Base-by-base conservation (phyloP, 2,113 vertebrate genomes). In the Thunnus maccoyii region DNA sequence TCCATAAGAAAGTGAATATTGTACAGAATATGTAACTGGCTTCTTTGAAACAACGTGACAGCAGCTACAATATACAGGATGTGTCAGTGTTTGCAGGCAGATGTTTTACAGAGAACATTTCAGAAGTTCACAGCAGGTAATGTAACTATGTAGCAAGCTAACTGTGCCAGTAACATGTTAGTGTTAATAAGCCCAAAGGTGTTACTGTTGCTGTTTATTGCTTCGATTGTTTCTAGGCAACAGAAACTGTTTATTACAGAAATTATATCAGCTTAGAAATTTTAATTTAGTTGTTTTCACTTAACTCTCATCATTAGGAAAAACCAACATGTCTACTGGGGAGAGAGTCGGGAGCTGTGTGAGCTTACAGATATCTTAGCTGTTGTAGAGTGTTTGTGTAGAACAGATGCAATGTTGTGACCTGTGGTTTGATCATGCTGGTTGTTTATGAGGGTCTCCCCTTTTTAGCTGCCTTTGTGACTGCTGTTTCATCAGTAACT, bases 281-380 rank as follows among this genome's bases (percentile, higher is more conserved):
- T 8, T 41, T 41, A 9, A 41, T 41, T 2, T 41, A 1, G 6
- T 41, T 41, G 36, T 74, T 36, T 41, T 68, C 7, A 30, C 15
- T 78, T 1, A n/a, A 18, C 22, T 2, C 0, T 58, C 1, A 0
- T 50, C 1, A 1, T 0, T n/a, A 4, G 20, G 2, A 0, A 41
- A 41, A 36, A 41, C 10, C 36, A 41, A 41, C 36, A 41, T 6
- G 7, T 41, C 36, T 41, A 2, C 36, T 41, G 36, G 36, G 36
- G 36, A 41, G 36, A 41, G 36, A 41, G 36, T 7, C 7, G 36
- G 1, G 2, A 3, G 46, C 44, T 52, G 11, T 60, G 51, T 68
- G 14, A 22, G 10, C n/a, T 50, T 5, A 12, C 8, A n/a, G 64
- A 58, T 51, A 9, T n/a, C 10, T 18, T 15, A 36, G 65, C 4